Evolutionary conservation across 64 coral and sea anemone species (phyloP).

Genomic region (Orbicella faveolata): DNA sequence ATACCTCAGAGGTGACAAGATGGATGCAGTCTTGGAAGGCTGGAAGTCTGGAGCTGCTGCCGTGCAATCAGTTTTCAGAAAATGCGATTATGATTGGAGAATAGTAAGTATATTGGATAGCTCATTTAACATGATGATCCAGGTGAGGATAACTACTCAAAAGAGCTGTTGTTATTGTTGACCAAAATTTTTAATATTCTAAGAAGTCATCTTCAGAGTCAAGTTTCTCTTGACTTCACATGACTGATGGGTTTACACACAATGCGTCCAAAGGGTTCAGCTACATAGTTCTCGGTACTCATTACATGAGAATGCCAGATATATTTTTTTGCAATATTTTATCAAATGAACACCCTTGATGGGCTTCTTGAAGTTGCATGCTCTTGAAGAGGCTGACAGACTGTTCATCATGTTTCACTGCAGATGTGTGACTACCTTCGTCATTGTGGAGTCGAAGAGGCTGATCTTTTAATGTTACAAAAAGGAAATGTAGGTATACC

Average conservation of each 20-base stretch:
- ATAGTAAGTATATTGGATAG: background rate
- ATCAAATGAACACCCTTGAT: too few relatives aligned
- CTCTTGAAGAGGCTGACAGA: background rate
- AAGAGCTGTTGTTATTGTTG: too few relatives aligned
- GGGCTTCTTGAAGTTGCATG: background rate
- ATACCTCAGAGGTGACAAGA: constrained; percentile 3
- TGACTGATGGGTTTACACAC: too few relatives aligned
- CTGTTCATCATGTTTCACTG: background rate
- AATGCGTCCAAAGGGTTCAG: too few relatives aligned
- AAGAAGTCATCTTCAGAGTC: too few relatives aligned
- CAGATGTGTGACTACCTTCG: background rate
- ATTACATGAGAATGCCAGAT: too few relatives aligned
- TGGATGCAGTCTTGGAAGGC: background rate
- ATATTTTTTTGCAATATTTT: too few relatives aligned
- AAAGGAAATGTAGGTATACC: constrained; percentile 33
- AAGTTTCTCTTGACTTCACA: too few relatives aligned
- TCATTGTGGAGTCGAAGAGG: constrained; percentile 1
- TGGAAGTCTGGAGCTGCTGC: constrained; percentile 30
- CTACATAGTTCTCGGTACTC: too few relatives aligned
- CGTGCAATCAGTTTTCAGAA: constrained; percentile 24
- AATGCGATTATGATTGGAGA: constrained; percentile 33
- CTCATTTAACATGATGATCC: too few relatives aligned
- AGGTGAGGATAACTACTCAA: too few relatives aligned
- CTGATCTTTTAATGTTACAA: background rate
- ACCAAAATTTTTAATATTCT: too few relatives aligned